Evolutionary conservation across 1,140 invertebrate genomes (phyloP).

Genomic region (Homalodisca vitripennis): DNA sequence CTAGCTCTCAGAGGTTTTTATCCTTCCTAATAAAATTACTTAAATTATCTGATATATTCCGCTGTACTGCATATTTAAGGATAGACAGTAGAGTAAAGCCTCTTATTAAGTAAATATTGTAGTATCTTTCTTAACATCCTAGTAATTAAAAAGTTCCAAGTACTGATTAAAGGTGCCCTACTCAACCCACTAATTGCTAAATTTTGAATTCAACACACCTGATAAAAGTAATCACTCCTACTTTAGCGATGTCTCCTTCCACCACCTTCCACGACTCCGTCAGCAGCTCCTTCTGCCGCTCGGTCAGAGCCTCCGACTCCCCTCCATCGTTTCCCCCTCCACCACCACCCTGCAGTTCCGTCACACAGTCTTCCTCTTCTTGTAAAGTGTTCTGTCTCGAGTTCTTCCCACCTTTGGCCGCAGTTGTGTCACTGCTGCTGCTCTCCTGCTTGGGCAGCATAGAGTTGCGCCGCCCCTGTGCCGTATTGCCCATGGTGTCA

Average conservation of each 20-base stretch:
- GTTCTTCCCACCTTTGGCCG: conserved; percentile 15
- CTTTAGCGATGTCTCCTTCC: conserved; percentile 54
- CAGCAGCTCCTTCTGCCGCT: conserved; percentile 51
- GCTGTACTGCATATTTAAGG: too few relatives aligned
- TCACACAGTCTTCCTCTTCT: conserved; percentile 38
- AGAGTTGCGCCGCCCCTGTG: conserved; percentile 38
- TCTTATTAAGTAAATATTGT: too few relatives aligned
- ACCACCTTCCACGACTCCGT: conserved; percentile 52
- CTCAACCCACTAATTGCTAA: too few relatives aligned
- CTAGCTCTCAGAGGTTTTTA: too few relatives aligned
- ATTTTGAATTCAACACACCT: conserved; percentile 46
- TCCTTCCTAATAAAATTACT: too few relatives aligned
- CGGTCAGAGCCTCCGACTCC: conserved; percentile 44
- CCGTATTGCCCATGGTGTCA: conserved; percentile 43
- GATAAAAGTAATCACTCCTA: conserved; percentile 57
- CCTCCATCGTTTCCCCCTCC: not conserved
- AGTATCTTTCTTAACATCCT: too few relatives aligned
- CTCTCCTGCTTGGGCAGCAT: conserved; percentile 40
- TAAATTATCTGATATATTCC: too few relatives aligned
- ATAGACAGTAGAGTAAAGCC: too few relatives aligned
- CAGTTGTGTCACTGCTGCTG: conserved; percentile 9
- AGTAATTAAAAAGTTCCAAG: too few relatives aligned
- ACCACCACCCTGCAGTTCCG: too few relatives aligned
- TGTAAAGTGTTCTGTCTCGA: conserved; percentile 38
- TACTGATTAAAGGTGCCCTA: too few relatives aligned